Base-by-base conservation (phyloP, 2,888 invertebrate species). In the Microplitis deprimator region DNA sequence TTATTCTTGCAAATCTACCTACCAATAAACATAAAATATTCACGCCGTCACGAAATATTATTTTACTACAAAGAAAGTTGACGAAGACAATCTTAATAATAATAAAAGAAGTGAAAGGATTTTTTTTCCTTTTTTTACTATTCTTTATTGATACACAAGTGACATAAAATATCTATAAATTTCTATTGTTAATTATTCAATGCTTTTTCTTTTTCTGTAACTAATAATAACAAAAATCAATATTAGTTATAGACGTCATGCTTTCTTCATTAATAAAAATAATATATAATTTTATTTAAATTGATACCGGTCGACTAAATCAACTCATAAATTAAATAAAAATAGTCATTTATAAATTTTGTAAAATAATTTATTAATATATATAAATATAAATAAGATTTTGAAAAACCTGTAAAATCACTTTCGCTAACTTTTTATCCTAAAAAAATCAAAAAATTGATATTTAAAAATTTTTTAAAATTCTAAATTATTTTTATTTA, bases 61-160 rank as follows among this genome's bases (percentile, higher is more conserved):
- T 50, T 50, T 50, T 50, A 50, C 50, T 50, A 50, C 50, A 50
- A 50, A 50, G 50, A 50, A 50, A 50, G 50, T 50, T 50, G 50
- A 50, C 50, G 29, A 29, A 50, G 50, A 50, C 50, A 50, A 50
- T 50, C 50, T 50, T 2, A 50, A 50, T 50, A 50, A 50, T 50
- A 50, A 50, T 8, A 50, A 50, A 10, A 50, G 13, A 50, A 50
- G 50, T 50, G 50, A 50, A 50, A 50, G 50, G 10, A 50, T 50
- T 50, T 29, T 29, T 29, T 29, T 29, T 29, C 4, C 2, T 29
- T 29, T 29, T 29, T 50, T 50, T 50, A 50, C 50, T 13, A 1
- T 50, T 50, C 13, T 50, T 50, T 50, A 50, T 50, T 50, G 13
- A 50, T 50, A 50, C 8, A 8, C 13, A 50, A 50, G 13, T 50